Evolutionary conservation across 2,797 vertebrate genomes (phyloP).

Genomic region (Carapus acus): DNA sequence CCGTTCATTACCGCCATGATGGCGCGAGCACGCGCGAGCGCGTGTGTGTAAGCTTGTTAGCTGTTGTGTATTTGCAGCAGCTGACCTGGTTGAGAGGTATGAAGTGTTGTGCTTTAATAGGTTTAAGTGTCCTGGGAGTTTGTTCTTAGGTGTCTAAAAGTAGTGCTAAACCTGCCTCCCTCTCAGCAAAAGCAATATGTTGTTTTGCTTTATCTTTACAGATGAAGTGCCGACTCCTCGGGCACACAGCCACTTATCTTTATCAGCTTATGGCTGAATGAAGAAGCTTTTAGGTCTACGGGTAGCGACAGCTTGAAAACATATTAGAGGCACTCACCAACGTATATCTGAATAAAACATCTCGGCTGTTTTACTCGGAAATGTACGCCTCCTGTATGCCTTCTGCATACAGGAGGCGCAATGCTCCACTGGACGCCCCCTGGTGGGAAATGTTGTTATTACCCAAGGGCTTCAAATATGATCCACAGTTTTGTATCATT

Average conservation of each 20-base stretch:
- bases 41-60: constrained; percentile 53
- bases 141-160: constrained; percentile 24
- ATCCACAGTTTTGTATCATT: too few species aligned
- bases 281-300: too few species aligned
- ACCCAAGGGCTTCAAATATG: too few species aligned
- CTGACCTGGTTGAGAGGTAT: constrained; percentile 37
- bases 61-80: constrained; percentile 34
- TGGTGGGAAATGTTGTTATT: too few species aligned
- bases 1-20: not conserved
- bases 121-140: constrained; percentile 14
- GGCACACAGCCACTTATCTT: not conserved
- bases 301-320: too few species aligned
- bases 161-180: constrained; percentile 41
- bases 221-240: not conserved
- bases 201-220: constrained; percentile 17
- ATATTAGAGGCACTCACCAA: constrained; percentile 52
- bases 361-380: too few species aligned
- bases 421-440: too few species aligned
- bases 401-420: too few species aligned
- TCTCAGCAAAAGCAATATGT: constrained; percentile 4
- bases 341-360: too few species aligned
- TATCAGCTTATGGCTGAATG: too few species aligned
- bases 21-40: too few species aligned
- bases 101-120: constrained; percentile 8
- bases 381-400: too few species aligned